Base-by-base conservation (phyloP, 2,888 invertebrate species). In the Cephus rjabovi region DNA sequence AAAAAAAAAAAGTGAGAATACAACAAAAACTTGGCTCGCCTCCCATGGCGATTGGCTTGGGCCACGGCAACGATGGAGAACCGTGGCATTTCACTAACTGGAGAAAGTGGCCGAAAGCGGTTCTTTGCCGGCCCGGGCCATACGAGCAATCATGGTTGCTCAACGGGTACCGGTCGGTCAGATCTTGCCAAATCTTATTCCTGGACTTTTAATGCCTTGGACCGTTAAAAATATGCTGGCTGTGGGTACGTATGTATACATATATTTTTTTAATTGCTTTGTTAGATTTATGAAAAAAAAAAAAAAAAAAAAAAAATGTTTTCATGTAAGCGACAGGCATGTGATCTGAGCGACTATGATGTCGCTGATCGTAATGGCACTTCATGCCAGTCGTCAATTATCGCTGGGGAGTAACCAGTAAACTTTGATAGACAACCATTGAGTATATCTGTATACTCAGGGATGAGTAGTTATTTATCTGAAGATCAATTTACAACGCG, bases 31-130 rank as follows among this genome's bases (percentile, higher is more conserved):
- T 35, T 34, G 74, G 34, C 74, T 74, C 74, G 9, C n/a, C 74
- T 74, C 74, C 34, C 74, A 30, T 12, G 71, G 74, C 74, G 74
- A 34, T 74, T 37, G 34, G 23, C 74, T 74, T 34, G 33, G 71
- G 33, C 71, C 33, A 31, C 23, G 33, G 71, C 71, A 33, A 31
- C 31, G 31, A 31, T 31, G 33, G 71, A 33, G 74, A 74, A 40
- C 69, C 68, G 69, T 69, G 74, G 74, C 70, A 77, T 78, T 76
- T 76, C 75, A 78, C 75, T 68, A 15, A 75, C 56, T 37, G 75
- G 78, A 76, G 78, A 78, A 78, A 78, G 78, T 76, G 68, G 78
- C 74, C 78, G 78, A 78, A 78, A 78, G 78, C 68, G 75, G 75
- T 56, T 37, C 34, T 12, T 31, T 56, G 56, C 56, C 56, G 15